Evolutionary conservation across 2,797 vertebrate genomes (phyloP).

Genomic region (Cuniculus paca): DNA sequence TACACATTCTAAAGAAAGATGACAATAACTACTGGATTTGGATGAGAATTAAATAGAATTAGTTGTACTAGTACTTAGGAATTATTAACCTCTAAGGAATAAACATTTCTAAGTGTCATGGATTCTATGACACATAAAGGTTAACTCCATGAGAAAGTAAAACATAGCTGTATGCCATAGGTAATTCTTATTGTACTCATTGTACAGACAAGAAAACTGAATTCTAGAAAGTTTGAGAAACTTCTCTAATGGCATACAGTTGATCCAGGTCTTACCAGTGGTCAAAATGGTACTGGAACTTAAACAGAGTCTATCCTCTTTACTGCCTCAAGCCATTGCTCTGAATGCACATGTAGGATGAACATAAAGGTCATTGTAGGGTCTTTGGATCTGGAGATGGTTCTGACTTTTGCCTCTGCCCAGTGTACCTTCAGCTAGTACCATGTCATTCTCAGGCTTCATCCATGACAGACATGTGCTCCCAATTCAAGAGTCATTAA

Average conservation of each 20-base stretch:
- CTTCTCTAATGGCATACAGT: not conserved
- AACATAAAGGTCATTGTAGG: not conserved
- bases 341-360: not conserved
- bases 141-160: not conserved
- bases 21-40: not conserved
- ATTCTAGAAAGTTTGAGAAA: not conserved
- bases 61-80: not conserved
- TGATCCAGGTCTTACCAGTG: not conserved
- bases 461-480: not conserved
- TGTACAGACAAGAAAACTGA: conserved; percentile 6
- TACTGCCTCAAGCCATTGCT: accelerated
- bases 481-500: not conserved
- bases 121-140: not conserved
- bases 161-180: not conserved
- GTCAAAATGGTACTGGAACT: not conserved
- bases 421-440: not conserved
- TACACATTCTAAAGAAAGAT: conserved; percentile 13
- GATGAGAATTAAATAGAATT: not conserved
- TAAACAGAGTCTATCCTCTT: not conserved
- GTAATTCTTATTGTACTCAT: not conserved
- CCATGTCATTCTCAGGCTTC: not conserved
- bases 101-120: not conserved
- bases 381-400: no score
- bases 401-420: accelerated
- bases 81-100: not conserved